Evolutionary conservation across 2,888 invertebrate species (phyloP), one percentile per base, ranked within the genome.

Genomic region (Hirtodrosophila confusa): DNA sequence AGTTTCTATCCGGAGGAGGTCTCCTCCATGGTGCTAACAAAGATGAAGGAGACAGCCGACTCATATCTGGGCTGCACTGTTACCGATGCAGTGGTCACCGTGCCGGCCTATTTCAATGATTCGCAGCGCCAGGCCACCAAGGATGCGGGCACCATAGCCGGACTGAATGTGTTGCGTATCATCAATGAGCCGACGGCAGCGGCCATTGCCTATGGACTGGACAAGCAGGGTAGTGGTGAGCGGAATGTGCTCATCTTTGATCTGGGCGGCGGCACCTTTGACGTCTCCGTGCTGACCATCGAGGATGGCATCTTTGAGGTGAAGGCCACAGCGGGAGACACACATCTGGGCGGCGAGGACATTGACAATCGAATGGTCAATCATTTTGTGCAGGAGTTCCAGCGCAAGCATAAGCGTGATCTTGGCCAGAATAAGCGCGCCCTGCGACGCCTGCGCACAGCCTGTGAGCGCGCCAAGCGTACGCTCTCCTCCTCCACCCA

Each of bases 221-320:
- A 96, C 92, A 96, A 96, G 88, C 96, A 96, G 91, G 95, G 95
- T 61, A 93, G 92, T 48, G 95, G 95, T 79, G 96, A 96, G 92
- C 94, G 96, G 40, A 96, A 96, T 89, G 96, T 96, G 60, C 93
- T 96, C 63, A 96, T 96, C 87, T 91, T 91, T 47, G 91, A 91
- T 70, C 60, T 91, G 55, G 91, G 91, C 67, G 98, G 98, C 89
- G 98, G 98, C 84, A 98, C 97, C 82, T 98, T 98, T 91, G 97
- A 97, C 76, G 97, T 97, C 90, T 97, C 97, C 91, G 96, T 90
- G 12, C 80, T 96, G 85, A 97, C 97, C 80, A 98, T 98, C 90
- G 98, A 98, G 92, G 98, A 98, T 90, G 95, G 98, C 92, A 94
- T 96, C 86, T 98, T 98, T 91, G 98, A 98, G 91, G 98, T 98